A percentile compares a stretch with the other conserved stretches of the same genome.
Conservation (phyloP, 2,797 vertebrate genomes). For the Hemibagrus guttatus region DNA sequence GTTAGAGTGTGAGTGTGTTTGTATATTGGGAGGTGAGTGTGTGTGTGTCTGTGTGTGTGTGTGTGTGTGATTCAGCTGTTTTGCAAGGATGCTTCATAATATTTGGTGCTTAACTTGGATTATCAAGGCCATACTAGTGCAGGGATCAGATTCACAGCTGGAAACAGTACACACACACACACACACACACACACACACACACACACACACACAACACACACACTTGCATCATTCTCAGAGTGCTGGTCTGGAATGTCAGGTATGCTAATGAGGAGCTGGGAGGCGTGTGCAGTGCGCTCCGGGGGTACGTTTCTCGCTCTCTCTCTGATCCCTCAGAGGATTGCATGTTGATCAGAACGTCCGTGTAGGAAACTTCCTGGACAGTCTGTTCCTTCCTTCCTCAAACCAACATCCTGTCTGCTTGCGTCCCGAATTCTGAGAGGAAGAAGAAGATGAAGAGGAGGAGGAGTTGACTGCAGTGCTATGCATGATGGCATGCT, state of each 20-base stretch:
- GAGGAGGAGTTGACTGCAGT: neutral
- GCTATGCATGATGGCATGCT: neutral
- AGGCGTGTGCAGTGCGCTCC: slow-evolving; percentile 13
- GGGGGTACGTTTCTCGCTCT: neutral
- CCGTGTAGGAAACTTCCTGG: neutral
- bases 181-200: slow-evolving; percentile 20
- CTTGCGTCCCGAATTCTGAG: neutral
- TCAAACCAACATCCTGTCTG: slow-evolving; percentile 29
- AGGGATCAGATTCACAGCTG: slow-evolving; percentile 32
- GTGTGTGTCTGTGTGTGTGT: slow-evolving; percentile 6
- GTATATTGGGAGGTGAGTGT: slow-evolving; percentile 10
- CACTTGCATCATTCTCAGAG: slow-evolving; percentile 41
- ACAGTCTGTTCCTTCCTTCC: slow-evolving; percentile 1
- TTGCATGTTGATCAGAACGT: neutral
- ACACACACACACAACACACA: slow-evolving; percentile 4
- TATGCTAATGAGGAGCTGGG: slow-evolving; percentile 40
- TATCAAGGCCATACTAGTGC: neutral
- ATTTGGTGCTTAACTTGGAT: neutral
- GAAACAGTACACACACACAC: neutral
- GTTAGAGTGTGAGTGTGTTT: too few relatives aligned
- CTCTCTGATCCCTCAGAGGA: neutral
- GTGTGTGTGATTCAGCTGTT: slow-evolving; percentile 17
- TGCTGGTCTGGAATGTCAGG: slow-evolving; percentile 39
- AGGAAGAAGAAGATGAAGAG: neutral
- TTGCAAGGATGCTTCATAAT: neutral